These are phyloP conservation scores for Bradypodion ventrale DNA, from an alignment of 2,797 vertebrate genomes.

Conservation along the genomic window DNA sequence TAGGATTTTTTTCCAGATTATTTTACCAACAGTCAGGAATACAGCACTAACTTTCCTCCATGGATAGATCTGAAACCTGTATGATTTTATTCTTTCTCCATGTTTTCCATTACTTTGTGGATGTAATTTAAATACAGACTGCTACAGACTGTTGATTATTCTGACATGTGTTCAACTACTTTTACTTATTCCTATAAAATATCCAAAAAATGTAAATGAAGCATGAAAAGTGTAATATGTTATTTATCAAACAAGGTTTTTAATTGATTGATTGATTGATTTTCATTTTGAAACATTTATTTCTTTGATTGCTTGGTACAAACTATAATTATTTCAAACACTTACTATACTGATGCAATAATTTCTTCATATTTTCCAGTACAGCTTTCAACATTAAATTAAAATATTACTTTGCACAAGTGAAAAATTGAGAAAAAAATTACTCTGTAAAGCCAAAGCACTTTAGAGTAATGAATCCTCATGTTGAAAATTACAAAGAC, in stretches of 20 bases:
- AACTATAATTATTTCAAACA: slow-evolving; percentile 57
- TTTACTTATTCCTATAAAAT: no score
- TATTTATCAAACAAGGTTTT: slow-evolving; percentile 65
- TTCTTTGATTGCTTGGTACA: slow-evolving; percentile 49
- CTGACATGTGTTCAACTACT: slow-evolving; percentile 63
- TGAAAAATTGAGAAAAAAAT: slow-evolving; percentile 63
- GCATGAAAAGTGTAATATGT: slow-evolving; percentile 49
- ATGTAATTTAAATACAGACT: slow-evolving; percentile 69
- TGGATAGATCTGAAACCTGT: slow-evolving; percentile 45
- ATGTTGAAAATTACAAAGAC: slow-evolving; percentile 42
- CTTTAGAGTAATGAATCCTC: slow-evolving; percentile 35
- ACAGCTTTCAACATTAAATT: slow-evolving; percentile 66
- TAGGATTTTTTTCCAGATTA: slow-evolving; percentile 7
- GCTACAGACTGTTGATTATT: slow-evolving; percentile 65
- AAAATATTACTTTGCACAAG: slow-evolving; percentile 67
- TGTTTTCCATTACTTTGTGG: slow-evolving; percentile 59
- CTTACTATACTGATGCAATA: slow-evolving; percentile 43
- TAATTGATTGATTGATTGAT: slow-evolving; percentile 37
- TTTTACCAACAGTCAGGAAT: slow-evolving; percentile 44
- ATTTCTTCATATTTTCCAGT: slow-evolving; percentile 55
- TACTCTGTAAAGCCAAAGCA: slow-evolving; percentile 52
- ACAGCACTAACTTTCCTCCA: slow-evolving; percentile 56
- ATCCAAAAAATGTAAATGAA: slow-evolving; percentile 59
- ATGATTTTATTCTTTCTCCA: slow-evolving; percentile 27
- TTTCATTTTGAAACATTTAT: slow-evolving; percentile 37